Evolutionary conservation across 2,888 invertebrate species (phyloP), one percentile per base, ranked within the genome.

Genomic region (Himalopsyche japonica): DNA sequence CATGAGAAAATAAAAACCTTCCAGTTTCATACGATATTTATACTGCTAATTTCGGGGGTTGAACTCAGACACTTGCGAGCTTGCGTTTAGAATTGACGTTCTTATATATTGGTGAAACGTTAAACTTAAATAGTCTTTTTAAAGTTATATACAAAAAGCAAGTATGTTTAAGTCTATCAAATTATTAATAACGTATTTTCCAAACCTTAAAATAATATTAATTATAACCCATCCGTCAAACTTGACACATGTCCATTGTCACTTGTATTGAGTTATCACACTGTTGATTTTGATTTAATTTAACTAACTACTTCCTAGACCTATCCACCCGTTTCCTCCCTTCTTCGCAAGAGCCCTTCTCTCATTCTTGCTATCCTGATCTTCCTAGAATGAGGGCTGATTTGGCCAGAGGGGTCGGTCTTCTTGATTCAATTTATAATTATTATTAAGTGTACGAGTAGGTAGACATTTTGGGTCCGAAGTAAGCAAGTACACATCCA

Each of bases 401-500:
- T 82, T 76, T 48, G 49, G 70, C 64, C 76, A 30, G 20, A 76
- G 76, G 81, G 81, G 81, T 10, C 76, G 70, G 20, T 34, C 18
- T 76, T 76, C 76, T 34, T 81, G 81, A 81, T 79, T 84, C 84
- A 79, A 84, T 79, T 57, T 84, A 76, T 82, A 82, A 82, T 82
- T 79, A 82, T 76, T 78, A 82, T 82, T 79, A 43, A 82, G 64
- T 79, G 49, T 78, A 43, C 78, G n/a, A 43, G 78, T 57, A 57
- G 57, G 57, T 57, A 82, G 81, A 48, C 30, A 30, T 43, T 81
- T 76, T 76, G 81, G 20, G 81, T 81, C 76, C 43, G 81, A 57
- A 57, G 57, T 57, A 57, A 57, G 57, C 48, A 18, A 24, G 81
- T 47, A 47, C 48, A 82, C 82, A 84, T 84, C 82, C 82, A 80